Evolutionary conservation across 2,113 vertebrate genomes (phyloP), one percentile per base, ranked within the genome.

Genomic region (Rhinolophus ferrumequinum): DNA sequence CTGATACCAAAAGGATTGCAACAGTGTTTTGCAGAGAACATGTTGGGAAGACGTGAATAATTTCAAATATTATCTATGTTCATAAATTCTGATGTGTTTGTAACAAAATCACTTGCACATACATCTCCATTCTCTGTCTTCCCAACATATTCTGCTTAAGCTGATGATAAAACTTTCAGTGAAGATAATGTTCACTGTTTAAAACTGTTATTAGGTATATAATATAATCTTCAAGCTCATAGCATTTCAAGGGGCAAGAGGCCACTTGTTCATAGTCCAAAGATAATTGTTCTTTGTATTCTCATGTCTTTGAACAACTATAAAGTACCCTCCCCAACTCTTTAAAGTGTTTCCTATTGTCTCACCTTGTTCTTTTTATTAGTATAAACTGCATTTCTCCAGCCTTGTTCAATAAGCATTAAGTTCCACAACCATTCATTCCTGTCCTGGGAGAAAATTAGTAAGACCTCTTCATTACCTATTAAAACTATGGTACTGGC

Each of bases 41-140:
- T 44, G 6, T 16, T 83, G 35, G 11, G 62, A 97, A 86, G 44
- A 93, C 56, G 4, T 79, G 18, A 94, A 83, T 91, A 50, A 91
- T 88, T 93, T 93, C 30, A 93, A 64, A 85, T 90, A 79, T 41
- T 85, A 81, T 52, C 84, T 93, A 64, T 21, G 28, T 89, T 67
- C 21, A 47, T 88, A 67, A 75, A 93, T 94, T 93, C 54, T 86
- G 13, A 44, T 44, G 41, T 87, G 66, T 56, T 60, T 89, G 30
- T 77, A 73, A 91, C 56, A 92, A 83, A 88, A 79, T 70, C 33
- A 79, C 3, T 89, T 94, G 54, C n/a, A 82, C 79, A n/a, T 33
- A 56, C 19, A 86, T 75, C 66, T 67, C 44, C 72, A 72, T 24
- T 82, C 24, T 92, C 50, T 89, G 12, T 86, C 69, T 58, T 90